Evolutionary conservation across 2,113 vertebrate species (phyloP).

Genomic region (Actinemys pallida): DNA sequence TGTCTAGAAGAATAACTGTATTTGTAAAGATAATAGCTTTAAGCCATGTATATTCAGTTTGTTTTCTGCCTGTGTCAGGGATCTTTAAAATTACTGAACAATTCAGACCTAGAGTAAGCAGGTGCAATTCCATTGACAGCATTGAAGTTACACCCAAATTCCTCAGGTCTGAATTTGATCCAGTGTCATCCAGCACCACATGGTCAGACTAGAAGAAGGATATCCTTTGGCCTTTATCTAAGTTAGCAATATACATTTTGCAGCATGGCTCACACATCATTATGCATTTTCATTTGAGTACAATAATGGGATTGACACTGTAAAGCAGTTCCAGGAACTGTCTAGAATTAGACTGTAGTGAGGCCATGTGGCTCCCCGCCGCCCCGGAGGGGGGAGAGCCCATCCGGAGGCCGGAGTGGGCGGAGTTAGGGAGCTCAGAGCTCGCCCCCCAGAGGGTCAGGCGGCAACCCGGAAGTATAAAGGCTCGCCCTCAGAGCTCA

Average conservation of each 20-base stretch:
- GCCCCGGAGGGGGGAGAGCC: no score
- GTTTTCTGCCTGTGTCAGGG: background rate
- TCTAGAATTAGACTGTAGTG: background rate
- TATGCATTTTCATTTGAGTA: rapidly evolving
- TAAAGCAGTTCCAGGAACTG: background rate
- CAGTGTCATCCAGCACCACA: background rate
- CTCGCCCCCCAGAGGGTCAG: no score
- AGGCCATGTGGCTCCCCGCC: no score
- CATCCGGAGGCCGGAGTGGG: no score
- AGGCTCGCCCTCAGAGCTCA: no score
- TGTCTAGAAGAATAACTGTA: conserved; percentile 44
- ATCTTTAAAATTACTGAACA: background rate
- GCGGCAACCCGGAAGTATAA: no score
- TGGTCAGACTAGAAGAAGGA: background rate
- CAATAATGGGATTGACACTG: background rate
- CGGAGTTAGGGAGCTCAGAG: no score
- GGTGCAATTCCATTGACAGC: background rate
- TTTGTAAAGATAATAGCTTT: conserved; percentile 25
- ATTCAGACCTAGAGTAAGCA: background rate
- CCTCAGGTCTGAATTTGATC: background rate
- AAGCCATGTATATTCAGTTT: background rate
- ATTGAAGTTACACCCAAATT: background rate
- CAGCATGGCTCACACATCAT: rapidly evolving
- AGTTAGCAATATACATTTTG: background rate
- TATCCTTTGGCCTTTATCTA: background rate